These are phyloP conservation scores for Noturus placidus DNA, from an alignment of 2,113 vertebrate species.

Conservation along the genomic window DNA sequence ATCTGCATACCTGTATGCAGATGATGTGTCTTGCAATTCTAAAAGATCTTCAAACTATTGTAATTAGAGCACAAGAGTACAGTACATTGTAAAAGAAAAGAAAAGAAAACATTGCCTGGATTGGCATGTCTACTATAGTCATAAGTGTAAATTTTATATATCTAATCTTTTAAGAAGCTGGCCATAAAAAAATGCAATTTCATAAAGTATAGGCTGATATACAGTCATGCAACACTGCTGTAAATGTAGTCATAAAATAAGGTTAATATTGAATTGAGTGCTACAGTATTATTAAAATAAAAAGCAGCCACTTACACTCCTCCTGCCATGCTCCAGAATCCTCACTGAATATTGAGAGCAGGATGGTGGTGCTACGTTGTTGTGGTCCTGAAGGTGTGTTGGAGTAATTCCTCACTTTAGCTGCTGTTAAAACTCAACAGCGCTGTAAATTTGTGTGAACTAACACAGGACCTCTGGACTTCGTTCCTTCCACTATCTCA, in stretches of 20 bases:
- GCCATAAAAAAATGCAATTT: neutral
- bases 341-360: neutral
- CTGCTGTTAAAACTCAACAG: neutral
- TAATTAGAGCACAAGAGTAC: neutral
- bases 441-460: conserved; percentile 6
- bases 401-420: neutral
- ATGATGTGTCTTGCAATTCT: neutral
- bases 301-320: no score
- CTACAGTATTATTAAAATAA: neutral
- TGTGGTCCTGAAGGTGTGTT: neutral
- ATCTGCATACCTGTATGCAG: neutral
- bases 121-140: neutral
- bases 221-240: neutral
- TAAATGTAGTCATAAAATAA: conserved; percentile 2
- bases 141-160: neutral
- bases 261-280: conserved; percentile 5
- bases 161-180: neutral
- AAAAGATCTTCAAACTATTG: neutral
- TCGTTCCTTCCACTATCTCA: neutral
- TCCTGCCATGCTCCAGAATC: neutral
- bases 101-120: neutral
- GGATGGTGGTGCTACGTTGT: neutral
- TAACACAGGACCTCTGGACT: conserved; percentile 15
- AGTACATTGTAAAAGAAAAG: neutral
- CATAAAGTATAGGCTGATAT: neutral